Percentiles rank a stretch among this genome's conserved stretches.
Evolutionary conservation across 2,888 invertebrate species (phyloP).

Genomic region (Cylindroiulus punctatus): DNA sequence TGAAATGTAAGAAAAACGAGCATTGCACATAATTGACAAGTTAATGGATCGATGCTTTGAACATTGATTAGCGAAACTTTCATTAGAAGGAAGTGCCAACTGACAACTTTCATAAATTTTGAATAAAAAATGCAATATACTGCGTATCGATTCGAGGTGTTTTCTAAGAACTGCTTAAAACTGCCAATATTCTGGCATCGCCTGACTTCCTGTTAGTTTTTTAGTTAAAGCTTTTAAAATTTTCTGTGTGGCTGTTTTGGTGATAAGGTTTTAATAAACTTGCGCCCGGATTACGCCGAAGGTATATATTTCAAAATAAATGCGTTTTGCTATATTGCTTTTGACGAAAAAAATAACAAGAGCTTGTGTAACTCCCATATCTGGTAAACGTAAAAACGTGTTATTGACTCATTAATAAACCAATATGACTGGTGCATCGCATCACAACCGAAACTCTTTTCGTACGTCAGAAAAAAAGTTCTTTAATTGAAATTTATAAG

Average conservation of each 20-base stretch:
- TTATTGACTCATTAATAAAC: background rate
- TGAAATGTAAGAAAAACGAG: no score
- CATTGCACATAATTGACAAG: no score
- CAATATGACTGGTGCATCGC: background rate
- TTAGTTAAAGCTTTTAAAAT: background rate
- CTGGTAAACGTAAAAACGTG: background rate
- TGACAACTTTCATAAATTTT: background rate
- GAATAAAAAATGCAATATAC: background rate
- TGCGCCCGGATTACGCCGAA: background rate
- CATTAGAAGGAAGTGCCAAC: no score
- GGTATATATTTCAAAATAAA: conserved; percentile 12
- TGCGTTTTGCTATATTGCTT: conserved; percentile 5
- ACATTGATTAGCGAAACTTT: no score
- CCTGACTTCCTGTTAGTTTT: background rate
- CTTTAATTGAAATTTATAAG: background rate
- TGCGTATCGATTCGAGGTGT: background rate
- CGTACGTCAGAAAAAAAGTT: background rate
- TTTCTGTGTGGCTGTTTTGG: background rate
- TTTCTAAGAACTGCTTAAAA: background rate
- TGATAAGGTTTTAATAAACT: conserved; percentile 4
- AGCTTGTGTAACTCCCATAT: background rate
- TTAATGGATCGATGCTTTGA: no score
- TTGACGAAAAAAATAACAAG: background rate
- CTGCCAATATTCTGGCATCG: background rate
- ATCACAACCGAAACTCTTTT: background rate